A percentile compares a stretch with the other conserved stretches of the same genome.
Conservation (phyloP, 2,113 vertebrate genomes). For the Cheirogaleus medius region DNA sequence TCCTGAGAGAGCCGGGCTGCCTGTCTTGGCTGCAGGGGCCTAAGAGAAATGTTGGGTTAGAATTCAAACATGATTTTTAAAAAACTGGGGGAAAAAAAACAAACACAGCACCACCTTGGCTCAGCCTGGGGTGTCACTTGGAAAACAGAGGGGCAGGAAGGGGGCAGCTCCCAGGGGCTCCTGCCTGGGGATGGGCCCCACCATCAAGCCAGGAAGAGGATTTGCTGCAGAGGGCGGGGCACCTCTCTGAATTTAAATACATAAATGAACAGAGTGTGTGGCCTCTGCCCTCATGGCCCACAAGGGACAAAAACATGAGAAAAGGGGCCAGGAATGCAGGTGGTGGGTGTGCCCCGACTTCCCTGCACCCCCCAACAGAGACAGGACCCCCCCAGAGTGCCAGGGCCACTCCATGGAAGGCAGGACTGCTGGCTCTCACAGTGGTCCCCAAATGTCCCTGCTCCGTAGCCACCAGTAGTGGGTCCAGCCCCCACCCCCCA, state of each 20-base stretch:
- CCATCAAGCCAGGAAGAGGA: too few species aligned
- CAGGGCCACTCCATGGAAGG: accelerated
- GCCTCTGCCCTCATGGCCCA: background rate
- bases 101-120: background rate
- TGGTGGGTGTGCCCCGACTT: too few species aligned
- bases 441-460: background rate
- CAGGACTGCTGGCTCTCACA: accelerated
- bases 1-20: background rate
- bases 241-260: background rate
- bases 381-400: background rate
- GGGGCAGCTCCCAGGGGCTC: background rate
- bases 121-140: background rate
- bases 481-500: background rate
- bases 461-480: background rate
- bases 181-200: too few species aligned
- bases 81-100: background rate
- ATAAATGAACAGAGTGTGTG: accelerated
- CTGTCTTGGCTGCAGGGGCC: background rate
- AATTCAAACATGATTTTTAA: background rate
- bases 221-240: too few species aligned
- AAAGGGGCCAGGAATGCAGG: accelerated
- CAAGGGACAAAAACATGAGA: accelerated
- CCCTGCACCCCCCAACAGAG: background rate
- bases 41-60: background rate
- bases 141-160: background rate